Percentiles rank a stretch among this genome's conserved stretches.
These are phyloP conservation scores for Echiichthys vipera DNA, from an alignment of 2,797 vertebrate genomes.

Conservation along the genomic window DNA sequence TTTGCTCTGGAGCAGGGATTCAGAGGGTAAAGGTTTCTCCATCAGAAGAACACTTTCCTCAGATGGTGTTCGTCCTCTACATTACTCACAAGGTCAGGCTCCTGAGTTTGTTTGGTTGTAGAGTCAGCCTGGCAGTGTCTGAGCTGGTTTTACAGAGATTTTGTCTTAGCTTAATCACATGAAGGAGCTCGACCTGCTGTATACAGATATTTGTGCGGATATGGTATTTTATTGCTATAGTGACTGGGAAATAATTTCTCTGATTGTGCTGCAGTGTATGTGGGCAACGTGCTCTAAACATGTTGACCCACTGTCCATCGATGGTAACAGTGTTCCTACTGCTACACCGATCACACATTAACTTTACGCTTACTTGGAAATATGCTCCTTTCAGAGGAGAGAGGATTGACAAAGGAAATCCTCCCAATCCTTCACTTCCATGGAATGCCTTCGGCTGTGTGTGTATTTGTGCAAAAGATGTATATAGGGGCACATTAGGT, in stretches of 20 bases:
- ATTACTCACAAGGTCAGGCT: slow-evolving; percentile 17
- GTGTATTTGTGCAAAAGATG: slow-evolving; percentile 59
- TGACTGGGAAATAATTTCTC: slow-evolving; percentile 1
- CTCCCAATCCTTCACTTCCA: slow-evolving; percentile 19
- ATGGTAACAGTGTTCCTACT: background rate
- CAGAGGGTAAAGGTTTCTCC: background rate
- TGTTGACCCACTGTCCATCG: background rate
- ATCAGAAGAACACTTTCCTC: background rate
- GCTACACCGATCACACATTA: background rate
- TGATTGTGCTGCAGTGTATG: slow-evolving; percentile 69
- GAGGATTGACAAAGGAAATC: background rate
- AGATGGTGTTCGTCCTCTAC: background rate
- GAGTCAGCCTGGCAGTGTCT: slow-evolving; percentile 59
- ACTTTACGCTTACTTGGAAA: slow-evolving; percentile 18
- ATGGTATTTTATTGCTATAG: slow-evolving; percentile 28
- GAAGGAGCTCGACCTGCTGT: slow-evolving; percentile 4
- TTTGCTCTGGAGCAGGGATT: background rate
- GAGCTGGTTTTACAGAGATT: slow-evolving; percentile 60
- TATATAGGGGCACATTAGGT: slow-evolving; percentile 26
- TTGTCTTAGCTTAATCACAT: slow-evolving; percentile 37
- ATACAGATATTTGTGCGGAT: slow-evolving; percentile 12
- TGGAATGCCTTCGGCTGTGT: slow-evolving; percentile 55
- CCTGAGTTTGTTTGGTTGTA: slow-evolving; percentile 52
- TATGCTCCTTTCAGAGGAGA: slow-evolving; percentile 32
- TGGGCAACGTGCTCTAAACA: background rate